Evolutionary conservation across 1,140 invertebrate species (phyloP).

Genomic region (Hyphantria cunea): DNA sequence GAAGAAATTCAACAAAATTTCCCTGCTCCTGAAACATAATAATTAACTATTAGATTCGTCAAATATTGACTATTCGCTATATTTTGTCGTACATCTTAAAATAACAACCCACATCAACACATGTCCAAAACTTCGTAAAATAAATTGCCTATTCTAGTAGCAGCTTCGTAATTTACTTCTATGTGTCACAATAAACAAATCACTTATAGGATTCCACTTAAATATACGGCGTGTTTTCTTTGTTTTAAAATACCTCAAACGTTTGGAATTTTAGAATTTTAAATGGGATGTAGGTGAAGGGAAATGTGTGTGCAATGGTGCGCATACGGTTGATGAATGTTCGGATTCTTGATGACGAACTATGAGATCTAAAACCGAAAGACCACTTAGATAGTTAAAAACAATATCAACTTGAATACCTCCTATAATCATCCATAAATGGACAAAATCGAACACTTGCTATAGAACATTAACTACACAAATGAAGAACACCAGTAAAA

Average conservation of each 20-base stretch:
- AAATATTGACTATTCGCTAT: slow-evolving; percentile 1
- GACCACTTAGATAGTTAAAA: slow-evolving; percentile 11
- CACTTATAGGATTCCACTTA: slow-evolving; percentile 16
- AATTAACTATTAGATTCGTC: not conserved
- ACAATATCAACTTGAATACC: not conserved
- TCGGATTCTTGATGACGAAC: slow-evolving; percentile 50
- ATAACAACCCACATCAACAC: not conserved
- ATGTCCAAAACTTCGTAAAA: not conserved
- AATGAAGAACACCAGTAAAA: no score
- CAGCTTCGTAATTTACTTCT: slow-evolving; percentile 7
- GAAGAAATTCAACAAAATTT: no score
- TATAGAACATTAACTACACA: no score
- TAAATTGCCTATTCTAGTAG: slow-evolving; percentile 2
- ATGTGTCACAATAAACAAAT: slow-evolving; percentile 17
- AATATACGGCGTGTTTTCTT: slow-evolving; percentile 49
- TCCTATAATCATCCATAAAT: no score
- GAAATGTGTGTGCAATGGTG: slow-evolving; percentile 10
- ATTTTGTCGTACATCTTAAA: not conserved
- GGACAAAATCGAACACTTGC: no score
- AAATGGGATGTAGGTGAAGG: slow-evolving; percentile 17
- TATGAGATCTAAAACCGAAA: slow-evolving; percentile 54
- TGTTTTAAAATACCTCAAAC: slow-evolving; percentile 61
- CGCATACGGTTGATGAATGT: slow-evolving; percentile 55
- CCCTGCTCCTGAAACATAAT: no score
- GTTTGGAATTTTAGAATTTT: slow-evolving; percentile 43